A percentile compares a stretch with the other conserved stretches of the same genome.
Conservation (phyloP, 2,113 vertebrate species). For the Columbina picui region DNA sequence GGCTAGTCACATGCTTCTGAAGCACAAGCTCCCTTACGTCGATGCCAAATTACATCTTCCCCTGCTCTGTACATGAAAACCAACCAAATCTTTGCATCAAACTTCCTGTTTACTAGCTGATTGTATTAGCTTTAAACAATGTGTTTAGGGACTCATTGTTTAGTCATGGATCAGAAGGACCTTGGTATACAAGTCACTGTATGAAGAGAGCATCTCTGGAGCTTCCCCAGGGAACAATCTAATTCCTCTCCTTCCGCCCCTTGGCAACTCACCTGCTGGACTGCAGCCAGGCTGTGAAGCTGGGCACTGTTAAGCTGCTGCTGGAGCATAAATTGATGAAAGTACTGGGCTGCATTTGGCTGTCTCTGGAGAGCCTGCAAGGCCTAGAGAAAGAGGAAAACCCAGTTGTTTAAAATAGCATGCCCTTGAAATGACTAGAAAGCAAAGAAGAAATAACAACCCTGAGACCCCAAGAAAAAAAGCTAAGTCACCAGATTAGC, state of each 20-base stretch:
- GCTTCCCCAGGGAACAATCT: neutral
- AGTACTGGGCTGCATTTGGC: conserved; percentile 97
- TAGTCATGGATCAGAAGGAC: neutral
- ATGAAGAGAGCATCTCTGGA: neutral
- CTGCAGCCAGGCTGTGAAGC: conserved; percentile 94
- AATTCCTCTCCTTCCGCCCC: neutral
- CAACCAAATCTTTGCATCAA: neutral
- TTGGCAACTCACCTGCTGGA: conserved; percentile 89
- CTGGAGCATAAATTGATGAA: conserved; percentile 97
- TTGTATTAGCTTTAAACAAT: neutral
- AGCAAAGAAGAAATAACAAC: neutral
- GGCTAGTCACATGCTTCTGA: neutral
- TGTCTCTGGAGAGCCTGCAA: conserved; percentile 95
- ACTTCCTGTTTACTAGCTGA: neutral
- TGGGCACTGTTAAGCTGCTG: conserved; percentile 96
- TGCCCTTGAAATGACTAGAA: neutral
- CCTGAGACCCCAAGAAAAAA: neutral
- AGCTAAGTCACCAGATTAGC: neutral
- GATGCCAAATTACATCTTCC: neutral
- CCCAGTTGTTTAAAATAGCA: neutral
- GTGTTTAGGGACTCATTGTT: neutral
- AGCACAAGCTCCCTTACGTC: neutral
- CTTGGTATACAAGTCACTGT: neutral
- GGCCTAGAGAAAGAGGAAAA: conserved; percentile 77
- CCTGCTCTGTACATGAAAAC: neutral